Conservation (phyloP, 2,113 vertebrate species). For the Lophius piscatorius region DNA sequence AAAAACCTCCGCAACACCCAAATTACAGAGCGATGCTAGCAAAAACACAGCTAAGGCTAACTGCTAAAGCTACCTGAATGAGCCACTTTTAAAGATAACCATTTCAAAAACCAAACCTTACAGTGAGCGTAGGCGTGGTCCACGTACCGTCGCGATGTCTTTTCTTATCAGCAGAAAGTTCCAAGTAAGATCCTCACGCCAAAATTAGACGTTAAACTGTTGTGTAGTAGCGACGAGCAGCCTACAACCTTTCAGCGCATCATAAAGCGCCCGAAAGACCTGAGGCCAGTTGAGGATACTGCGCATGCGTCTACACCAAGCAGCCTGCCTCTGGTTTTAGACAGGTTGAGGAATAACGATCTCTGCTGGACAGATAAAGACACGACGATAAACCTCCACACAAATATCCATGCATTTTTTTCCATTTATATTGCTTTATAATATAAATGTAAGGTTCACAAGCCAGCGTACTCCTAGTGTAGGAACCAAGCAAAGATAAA, state of each 20-base stretch:
- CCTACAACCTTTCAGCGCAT: conserved; percentile 59
- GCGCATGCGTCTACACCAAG: conserved; percentile 60
- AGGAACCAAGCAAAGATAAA: no score
- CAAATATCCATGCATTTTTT: no score
- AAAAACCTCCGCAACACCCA: not conserved
- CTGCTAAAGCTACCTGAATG: conserved; percentile 40
- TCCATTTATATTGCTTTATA: no score
- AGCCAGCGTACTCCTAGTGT: no score
- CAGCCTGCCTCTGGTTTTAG: not conserved
- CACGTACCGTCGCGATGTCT: not conserved
- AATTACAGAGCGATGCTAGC: conserved; percentile 29
- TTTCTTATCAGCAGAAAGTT: conserved; percentile 26
- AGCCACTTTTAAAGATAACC: conserved; percentile 20
- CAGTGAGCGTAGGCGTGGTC: not conserved
- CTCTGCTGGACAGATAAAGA: conserved; percentile 29
- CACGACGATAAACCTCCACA: not conserved
- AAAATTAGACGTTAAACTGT: conserved; percentile 37
- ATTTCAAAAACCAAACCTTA: conserved; percentile 4
- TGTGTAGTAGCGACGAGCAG: conserved; percentile 35
- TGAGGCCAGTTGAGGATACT: conserved; percentile 70
- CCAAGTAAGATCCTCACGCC: conserved; percentile 22
- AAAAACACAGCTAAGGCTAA: conserved; percentile 36
- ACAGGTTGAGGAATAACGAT: conserved; percentile 22
- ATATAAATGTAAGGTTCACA: no score
- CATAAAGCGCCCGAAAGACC: conserved; percentile 60